Base-by-base conservation (phyloP, 2,113 vertebrate genomes). In the Amblyopsis rosae region DNA sequence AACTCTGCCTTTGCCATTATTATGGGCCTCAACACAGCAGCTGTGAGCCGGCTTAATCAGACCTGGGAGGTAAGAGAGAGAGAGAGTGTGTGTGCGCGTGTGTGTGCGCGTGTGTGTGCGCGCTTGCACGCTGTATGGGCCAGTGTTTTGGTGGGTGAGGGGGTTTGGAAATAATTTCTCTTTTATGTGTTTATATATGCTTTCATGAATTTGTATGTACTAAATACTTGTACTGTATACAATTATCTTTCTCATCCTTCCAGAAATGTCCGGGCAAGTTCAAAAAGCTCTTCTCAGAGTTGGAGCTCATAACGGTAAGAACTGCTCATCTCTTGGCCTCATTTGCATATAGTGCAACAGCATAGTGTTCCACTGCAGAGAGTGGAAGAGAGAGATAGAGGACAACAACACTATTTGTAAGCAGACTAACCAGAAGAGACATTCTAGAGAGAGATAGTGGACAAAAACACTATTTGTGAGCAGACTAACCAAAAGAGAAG, bases 1-100 rank as follows among this genome's bases (percentile, higher is more conserved):
- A 98, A 98, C 89, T 98, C 96, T 45, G 98, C 98, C 69, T 99
- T 99, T 62, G 97, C 98, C 77, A 98, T 99, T 78, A 97, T 99
- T 88, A 99, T 99, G 98, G 98, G 98, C 70, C 95, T 99, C 55
- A 99, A 99, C 92, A 98, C 96, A 5, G 95, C 96, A 16, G 95
- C 98, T 4, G 95, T 99, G 75, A 96, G 98, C 72, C 93, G 97
- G 2, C 94, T 99, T 60, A 96, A 96, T 46, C 95, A 96, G 79
- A 99, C 98, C 15, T 99, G 98, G 98, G 98, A 99, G 95, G 98
- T 99, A 87, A 93, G 91, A 48, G 11, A 26, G 26, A 26, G 26
- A 26, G n/a, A 41, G 57, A 19, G 49, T 12, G 35, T 59, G 33
- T n/a, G 51, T 17, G 62, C n/a, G 32, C 8, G 48, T 12, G 48